A percentile compares a stretch with the other conserved stretches of the same genome.
Evolutionary conservation across 2,888 invertebrate species (phyloP).

Genomic region (Encarsia formosa): DNA sequence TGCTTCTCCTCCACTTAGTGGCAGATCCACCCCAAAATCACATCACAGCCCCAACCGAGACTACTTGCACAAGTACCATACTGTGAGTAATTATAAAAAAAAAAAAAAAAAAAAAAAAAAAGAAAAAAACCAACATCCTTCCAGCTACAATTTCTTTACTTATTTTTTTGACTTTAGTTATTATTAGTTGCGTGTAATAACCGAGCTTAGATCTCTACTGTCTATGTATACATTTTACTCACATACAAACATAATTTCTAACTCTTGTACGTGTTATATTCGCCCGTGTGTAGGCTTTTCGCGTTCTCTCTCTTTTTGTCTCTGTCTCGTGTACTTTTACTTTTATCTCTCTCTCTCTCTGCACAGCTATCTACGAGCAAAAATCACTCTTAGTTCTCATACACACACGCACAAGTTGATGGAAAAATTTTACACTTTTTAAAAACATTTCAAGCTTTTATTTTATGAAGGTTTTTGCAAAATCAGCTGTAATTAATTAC

Average conservation of each 20-base stretch:
- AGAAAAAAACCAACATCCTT: slow-evolving; percentile 10
- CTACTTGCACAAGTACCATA: slow-evolving; percentile 92
- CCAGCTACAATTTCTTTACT: slow-evolving; percentile 4
- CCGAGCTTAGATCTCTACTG: slow-evolving; percentile 14
- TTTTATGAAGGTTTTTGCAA: too few species aligned
- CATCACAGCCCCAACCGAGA: slow-evolving; percentile 77
- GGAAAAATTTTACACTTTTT: slow-evolving; percentile 15
- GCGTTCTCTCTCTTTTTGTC: slow-evolving; percentile 18
- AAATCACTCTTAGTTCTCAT: slow-evolving; percentile 24
- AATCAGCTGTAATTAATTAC: too few species aligned
- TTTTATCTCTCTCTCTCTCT: slow-evolving; percentile 8
- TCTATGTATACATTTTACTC: slow-evolving; percentile 4
- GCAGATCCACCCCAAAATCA: slow-evolving; percentile 80
- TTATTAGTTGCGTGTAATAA: slow-evolving; percentile 18
- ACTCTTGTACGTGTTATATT: too few species aligned
- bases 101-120: slow-evolving; percentile 8
- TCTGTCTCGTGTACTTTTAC: slow-evolving; percentile 19
- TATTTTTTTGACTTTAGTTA: slow-evolving; percentile 3
- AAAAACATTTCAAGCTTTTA: background rate
- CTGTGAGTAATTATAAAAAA: slow-evolving; percentile 62
- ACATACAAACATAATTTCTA: background rate
- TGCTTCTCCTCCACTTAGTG: slow-evolving; percentile 82
- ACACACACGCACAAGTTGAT: slow-evolving; percentile 17
- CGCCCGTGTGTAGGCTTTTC: slow-evolving; percentile 18
- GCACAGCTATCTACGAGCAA: slow-evolving; percentile 15